Base-by-base conservation (phyloP, 92 coral and sea anemone genomes). In the Zoanthus sansibaricus region DNA sequence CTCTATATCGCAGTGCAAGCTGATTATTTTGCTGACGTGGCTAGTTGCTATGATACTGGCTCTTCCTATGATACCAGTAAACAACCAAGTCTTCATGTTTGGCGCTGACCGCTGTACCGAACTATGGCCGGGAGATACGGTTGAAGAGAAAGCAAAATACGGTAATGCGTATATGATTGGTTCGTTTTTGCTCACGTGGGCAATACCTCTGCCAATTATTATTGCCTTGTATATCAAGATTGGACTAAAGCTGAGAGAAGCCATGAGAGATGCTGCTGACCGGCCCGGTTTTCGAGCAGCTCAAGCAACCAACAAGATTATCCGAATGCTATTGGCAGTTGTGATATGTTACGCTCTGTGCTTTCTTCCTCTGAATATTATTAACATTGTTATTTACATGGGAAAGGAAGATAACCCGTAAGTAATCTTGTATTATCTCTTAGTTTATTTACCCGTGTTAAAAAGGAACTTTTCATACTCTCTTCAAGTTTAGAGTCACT, bases 221-320 rank as follows among this genome's bases (percentile, higher is more conserved):
- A 95, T 93, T 75, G 71, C 91, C 44, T 88, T 97, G 55, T 97
- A 95, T 78, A 93, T 97, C 48, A 87, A 89, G 58, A 97, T 97
- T 46, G 97, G 94, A 32, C 83, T 95, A 3, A 96, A 96, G 67
- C 92, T 97, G 75, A 88, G 90, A 46, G 94, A 93, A 66, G 99
- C 98, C 15, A 96, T 91, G 83, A 89, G 86, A 56, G 99, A 97
- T 62, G 99, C 94, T 73, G 99, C 93, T 78, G 98, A 97, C 89
- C 94, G 99, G 80, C 98, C 98, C 10, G 99, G 99, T 10, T 97
- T 97, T 58, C 94, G 90, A 9, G 96, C 94, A 71, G 98, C 95
- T 75, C 96, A 95, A 66, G 92, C 93, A 47, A 97, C 98, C 2
- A 91, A 94, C 5, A 86, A 83, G 86, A 96, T 97, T 47, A 90